phyloP scores from a whole-genome alignment of 92 coral and sea anemone genomes.

The Metridium senile region DNA sequence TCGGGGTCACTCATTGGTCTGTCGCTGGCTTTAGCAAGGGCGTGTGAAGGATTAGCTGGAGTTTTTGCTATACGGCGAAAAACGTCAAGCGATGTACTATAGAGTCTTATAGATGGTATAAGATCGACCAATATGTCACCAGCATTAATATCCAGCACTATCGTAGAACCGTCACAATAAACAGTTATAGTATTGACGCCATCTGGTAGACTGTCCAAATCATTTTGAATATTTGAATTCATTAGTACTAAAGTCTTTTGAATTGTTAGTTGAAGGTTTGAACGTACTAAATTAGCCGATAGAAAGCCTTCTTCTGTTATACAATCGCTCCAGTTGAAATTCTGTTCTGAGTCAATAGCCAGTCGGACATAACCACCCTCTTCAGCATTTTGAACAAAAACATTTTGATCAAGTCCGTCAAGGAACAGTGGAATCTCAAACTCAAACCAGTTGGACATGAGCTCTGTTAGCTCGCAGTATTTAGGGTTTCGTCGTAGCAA shows the following conservation, averaged over 20 bases:
- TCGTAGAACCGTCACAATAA: conserved; percentile 77
- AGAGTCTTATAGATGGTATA: conserved; percentile 75
- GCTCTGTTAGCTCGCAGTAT: conserved; percentile 57
- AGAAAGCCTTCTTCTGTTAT: conserved; percentile 76
- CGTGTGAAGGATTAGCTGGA: conserved; percentile 63
- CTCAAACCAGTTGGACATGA: conserved; percentile 67
- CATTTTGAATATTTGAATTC: conserved; percentile 49
- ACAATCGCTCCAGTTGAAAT: conserved; percentile 68
- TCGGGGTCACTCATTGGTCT: conserved; percentile 86
- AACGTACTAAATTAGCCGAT: conserved; percentile 82
- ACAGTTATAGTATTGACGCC: conserved; percentile 58
- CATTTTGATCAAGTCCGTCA: conserved; percentile 39
- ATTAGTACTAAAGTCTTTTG: conserved; percentile 62
- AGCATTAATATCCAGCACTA: conserved; percentile 72
- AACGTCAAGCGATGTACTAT: conserved; percentile 51
- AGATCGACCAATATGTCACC: conserved; percentile 73
- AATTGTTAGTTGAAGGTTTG: conserved; percentile 77
- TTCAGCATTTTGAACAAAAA: conserved; percentile 65
- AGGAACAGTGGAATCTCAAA: conserved; percentile 76
- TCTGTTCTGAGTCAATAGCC: conserved; percentile 45
- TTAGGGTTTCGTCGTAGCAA: conserved; percentile 45
- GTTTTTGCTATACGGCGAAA: conserved; percentile 60
- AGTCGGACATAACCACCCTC: conserved; percentile 79
- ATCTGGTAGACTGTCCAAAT: conserved; percentile 60
- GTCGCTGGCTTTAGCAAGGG: conserved; percentile 70